A percentile compares a stretch with the other conserved stretches of the same genome.
Evolutionary conservation across 2,797 vertebrate species (phyloP).

Genomic region (Australoheros facetus): DNA sequence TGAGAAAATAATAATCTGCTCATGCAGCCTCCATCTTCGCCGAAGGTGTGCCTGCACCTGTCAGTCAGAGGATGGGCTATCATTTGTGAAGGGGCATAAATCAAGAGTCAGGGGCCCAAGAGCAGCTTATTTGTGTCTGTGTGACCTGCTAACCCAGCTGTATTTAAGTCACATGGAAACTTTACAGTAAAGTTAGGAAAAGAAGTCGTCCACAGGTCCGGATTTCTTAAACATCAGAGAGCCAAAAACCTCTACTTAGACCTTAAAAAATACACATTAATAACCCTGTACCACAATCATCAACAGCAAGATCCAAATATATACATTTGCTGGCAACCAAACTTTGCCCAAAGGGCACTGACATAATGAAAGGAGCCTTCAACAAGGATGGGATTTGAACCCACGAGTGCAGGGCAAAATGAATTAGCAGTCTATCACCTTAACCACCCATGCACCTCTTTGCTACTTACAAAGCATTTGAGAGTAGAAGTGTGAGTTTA

Average conservation of each 20-base stretch:
- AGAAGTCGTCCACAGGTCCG: not conserved
- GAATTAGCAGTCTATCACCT: no score
- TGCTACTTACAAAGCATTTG: not conserved
- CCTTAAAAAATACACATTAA: not conserved
- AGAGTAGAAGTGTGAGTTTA: not conserved
- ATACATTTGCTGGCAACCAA: not conserved
- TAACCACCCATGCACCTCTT: no score
- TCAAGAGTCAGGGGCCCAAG: no score
- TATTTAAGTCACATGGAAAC: not conserved
- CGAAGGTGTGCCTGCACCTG: not conserved
- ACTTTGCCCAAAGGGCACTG: not conserved
- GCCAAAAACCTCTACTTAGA: not conserved
- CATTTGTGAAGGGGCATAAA: no score
- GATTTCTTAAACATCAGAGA: not conserved
- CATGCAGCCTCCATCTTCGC: slow-evolving; percentile 10
- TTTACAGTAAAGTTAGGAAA: not conserved
- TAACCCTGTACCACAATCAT: not conserved
- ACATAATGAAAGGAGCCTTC: not conserved
- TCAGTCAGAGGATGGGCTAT: not conserved
- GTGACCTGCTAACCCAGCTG: not conserved
- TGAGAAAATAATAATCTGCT: slow-evolving; percentile 40
- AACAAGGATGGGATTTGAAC: not conserved
- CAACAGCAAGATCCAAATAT: not conserved
- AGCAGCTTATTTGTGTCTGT: no score
- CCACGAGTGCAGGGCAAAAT: not conserved